Evolutionary conservation across 2,113 vertebrate species (phyloP), one percentile per base, ranked within the genome.

Genomic region (Pogona vitticeps): DNA sequence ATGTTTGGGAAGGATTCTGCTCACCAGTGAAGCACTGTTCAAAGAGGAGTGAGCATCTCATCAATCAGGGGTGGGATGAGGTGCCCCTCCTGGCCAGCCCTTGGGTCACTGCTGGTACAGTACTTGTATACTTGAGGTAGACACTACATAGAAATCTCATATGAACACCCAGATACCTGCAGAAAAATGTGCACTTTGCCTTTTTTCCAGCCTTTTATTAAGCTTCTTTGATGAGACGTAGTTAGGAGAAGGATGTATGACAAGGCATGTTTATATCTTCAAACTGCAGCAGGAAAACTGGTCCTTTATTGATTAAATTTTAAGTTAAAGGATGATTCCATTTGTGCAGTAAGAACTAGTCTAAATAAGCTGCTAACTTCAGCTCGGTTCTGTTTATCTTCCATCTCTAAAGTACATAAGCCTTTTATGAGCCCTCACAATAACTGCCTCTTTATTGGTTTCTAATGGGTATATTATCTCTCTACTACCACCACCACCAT

Each of bases 401-500:
- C 79, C 40, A 56, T 83, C 58, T 88, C 81, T 75, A 52, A 63
- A 65, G 76, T 84, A 71, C 58, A 42, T 52, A 80, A 83, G 65
- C 38, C 81, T 84, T 84, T 88, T 73, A 79, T n/a, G 38, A 84
- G 76, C 40, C 68, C 17, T 72, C 56, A 63, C 76, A 83, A 52
- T 88, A 31, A 46, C 40, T 8, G 71, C 52, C 79, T 28, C 21
- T 87, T 84, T 72, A 79, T 88, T 72, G 67, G 38, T 84, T 84
- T 77, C 82, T 84, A 88, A 88, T 73, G 67, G 87, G 75, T 52
- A 79, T 7, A 23, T 52, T 79, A 63, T 83, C 65, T 77, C 65
- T 77, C 63, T 17, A 3, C 2, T 15, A 3, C 2, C 52, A 28
- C 36, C 73, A 78, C 40, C 13, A 7, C 23, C 46, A 77, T 59